Base-by-base conservation (phyloP, 1,140 invertebrate genomes). In the Euborellia annulipes region DNA sequence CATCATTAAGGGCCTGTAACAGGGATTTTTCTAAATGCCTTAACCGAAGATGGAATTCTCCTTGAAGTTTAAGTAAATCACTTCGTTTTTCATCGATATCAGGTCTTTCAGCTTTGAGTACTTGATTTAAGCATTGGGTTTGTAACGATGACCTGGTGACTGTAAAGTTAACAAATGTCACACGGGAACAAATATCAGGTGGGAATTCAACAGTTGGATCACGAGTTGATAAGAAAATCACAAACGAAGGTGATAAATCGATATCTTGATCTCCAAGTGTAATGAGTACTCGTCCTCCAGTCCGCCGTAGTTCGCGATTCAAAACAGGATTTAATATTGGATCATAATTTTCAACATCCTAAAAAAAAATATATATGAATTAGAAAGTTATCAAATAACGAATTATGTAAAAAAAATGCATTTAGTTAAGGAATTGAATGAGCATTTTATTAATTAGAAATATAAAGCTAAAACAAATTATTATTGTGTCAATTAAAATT, bases 141-240 rank as follows among this genome's bases (percentile, higher is more conserved):
- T 98, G 94, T 45, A 99, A 67, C 49, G 91, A 96, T 50, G 90
- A 90, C 39, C 93, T 73, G 0, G 96, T 99, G 6, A 99, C 94
- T 0, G 96, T 99, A 65, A 99, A 99, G 67, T 99, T 99, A 1
- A 99, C 94, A 63, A 99, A 98, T 0, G 95, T 99, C 1, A 99
- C 95, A 37, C 95, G 74, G 1, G 96, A 99, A 58, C 95, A 98
- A 54, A 99, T 90, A 62, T 99, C 95, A 1, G 95, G 93, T 6
- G 94, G 88, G 67, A 99, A 99, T 68, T 99, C 94, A 3, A 95
- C 95, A 13, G 94, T 97, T 22, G 96, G 94, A 70, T 99, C 95
- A 56, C 96, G 73, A 3, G 96, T 99, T 1, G 92, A 94, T 9
- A 99, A 66, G 75, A 98, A 98, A 53, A 99, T 98, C 38, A 96